Evolutionary conservation across 1,140 invertebrate species (phyloP).

Genomic region (Neodiprion virginianus): DNA sequence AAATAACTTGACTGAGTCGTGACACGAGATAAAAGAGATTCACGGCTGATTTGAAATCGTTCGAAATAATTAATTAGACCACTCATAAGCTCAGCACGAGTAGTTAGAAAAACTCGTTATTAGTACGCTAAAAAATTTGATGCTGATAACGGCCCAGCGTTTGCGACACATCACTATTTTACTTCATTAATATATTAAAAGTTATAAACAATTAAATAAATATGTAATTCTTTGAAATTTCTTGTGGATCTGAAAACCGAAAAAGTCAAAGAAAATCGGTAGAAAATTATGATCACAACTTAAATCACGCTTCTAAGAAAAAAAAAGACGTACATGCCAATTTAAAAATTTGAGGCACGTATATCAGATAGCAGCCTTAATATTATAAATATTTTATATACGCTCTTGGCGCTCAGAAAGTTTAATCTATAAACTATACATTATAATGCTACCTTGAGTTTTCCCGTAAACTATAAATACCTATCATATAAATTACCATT

Average conservation of each 20-base stretch:
- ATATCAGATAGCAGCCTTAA: constrained; percentile 1
- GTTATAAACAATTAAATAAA: background rate
- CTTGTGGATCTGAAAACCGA: background rate
- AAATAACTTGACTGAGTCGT: no score
- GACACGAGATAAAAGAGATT: no score
- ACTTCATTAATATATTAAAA: background rate
- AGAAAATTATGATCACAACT: background rate
- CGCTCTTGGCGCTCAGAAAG: background rate
- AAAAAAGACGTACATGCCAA: no score
- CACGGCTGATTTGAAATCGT: no score
- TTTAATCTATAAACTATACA: background rate
- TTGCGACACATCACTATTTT: background rate
- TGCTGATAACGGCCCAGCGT: background rate
- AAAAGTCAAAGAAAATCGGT: background rate
- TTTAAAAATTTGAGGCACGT: background rate
- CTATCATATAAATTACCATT: background rate
- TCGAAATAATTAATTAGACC: no score
- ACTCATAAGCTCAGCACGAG: no score
- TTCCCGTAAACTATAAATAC: background rate
- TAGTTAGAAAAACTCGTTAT: background rate
- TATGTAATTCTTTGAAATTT: background rate
- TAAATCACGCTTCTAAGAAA: background rate
- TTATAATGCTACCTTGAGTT: background rate
- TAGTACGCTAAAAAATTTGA: background rate
- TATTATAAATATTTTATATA: background rate